Conservation (phyloP, 2,797 vertebrate genomes). For the Megaceryle alcyon region DNA sequence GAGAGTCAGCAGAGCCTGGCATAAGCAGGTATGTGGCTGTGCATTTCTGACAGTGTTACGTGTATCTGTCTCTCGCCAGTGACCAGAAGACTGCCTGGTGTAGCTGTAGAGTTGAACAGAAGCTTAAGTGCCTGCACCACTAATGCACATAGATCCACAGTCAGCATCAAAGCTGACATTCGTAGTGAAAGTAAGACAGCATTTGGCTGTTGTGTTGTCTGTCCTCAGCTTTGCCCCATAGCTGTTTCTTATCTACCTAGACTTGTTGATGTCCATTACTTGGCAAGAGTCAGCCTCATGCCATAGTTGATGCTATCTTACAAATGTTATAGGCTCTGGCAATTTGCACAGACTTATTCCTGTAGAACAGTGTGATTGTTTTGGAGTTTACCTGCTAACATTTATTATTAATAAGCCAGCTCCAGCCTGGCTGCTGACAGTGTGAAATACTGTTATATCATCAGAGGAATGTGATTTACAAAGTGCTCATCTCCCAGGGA, state of each 20-base stretch:
- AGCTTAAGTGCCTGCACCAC: neutral
- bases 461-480: constrained; percentile 42
- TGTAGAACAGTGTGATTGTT: fast-evolving
- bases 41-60: neutral
- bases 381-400: neutral
- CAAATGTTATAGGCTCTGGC: fast-evolving
- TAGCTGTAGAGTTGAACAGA: neutral
- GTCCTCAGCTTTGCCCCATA: neutral
- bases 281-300: neutral
- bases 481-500: neutral
- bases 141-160: fast-evolving
- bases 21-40: neutral
- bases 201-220: neutral
- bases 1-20: neutral
- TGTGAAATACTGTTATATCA: neutral
- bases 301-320: neutral
- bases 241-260: neutral
- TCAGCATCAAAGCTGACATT: fast-evolving
- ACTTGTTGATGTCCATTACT: neutral
- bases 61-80: neutral
- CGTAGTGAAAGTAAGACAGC: neutral
- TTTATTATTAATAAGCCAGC: constrained; percentile 19
- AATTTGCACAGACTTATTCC: neutral
- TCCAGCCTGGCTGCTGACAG: neutral
- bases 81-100: neutral